Evolutionary conservation across 2,888 invertebrate genomes (phyloP).

Genomic region (Biston stratarius): DNA sequence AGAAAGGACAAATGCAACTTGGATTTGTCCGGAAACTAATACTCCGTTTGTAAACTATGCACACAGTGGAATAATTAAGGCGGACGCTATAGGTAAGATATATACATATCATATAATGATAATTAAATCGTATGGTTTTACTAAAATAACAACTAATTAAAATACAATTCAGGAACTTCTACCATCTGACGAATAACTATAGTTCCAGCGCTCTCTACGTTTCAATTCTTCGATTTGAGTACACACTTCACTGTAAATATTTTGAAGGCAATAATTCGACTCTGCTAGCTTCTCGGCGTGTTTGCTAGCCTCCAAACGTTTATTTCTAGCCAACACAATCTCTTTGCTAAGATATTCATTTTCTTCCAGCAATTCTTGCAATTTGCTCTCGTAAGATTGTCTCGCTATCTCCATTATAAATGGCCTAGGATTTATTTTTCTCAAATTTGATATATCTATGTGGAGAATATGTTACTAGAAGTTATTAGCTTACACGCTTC

Average conservation of each 20-base stretch:
- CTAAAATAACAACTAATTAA: not conserved
- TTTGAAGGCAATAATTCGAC: constrained; percentile 67
- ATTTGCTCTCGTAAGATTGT: constrained; percentile 41
- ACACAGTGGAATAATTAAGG: too few species aligned
- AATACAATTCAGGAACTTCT: constrained; percentile 1
- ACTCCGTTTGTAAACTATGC: too few species aligned
- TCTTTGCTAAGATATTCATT: constrained; percentile 60
- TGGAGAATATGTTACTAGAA: not conserved
- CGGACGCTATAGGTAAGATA: too few species aligned
- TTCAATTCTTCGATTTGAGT: constrained; percentile 57
- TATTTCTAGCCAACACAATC: constrained; percentile 58
- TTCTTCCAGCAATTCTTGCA: constrained; percentile 57
- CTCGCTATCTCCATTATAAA: too few species aligned
- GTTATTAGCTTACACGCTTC: constrained; percentile 16
- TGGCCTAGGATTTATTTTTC: too few species aligned
- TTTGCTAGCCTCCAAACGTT: constrained; percentile 64
- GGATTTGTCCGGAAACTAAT: too few species aligned
- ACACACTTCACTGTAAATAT: constrained; percentile 57
- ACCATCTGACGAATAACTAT: not conserved
- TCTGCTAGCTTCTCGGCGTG: constrained; percentile 65
- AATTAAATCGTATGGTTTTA: not conserved
- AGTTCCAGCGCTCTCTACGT: constrained; percentile 2
- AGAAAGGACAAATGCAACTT: too few species aligned
- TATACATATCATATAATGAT: not conserved
- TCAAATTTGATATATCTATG: not conserved